Conservation (phyloP, 2,797 vertebrate species). For the Coranthus polyacanthus region DNA sequence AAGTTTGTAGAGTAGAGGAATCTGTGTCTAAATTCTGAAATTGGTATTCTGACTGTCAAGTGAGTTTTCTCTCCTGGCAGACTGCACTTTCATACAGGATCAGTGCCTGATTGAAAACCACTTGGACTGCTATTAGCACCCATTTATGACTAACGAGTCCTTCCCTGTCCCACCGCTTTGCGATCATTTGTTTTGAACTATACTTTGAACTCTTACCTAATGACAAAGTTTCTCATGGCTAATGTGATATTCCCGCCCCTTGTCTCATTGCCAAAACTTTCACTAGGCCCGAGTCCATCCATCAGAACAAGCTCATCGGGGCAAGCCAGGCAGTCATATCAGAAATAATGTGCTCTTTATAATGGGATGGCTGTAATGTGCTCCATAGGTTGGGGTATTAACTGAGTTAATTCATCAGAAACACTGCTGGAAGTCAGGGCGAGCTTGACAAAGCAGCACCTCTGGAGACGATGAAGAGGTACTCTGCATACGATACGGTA, state of each 20-base stretch:
- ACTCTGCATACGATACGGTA: conserved; percentile 31
- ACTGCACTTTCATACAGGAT: neutral
- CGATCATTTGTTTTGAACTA: conserved; percentile 47
- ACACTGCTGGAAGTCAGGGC: conserved; percentile 25
- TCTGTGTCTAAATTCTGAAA: neutral
- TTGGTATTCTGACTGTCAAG: neutral
- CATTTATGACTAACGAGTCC: conserved; percentile 37
- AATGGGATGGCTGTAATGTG: conserved; percentile 44
- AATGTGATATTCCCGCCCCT: conserved; percentile 11
- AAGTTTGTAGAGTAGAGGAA: neutral
- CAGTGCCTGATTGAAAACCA: conserved; percentile 35
- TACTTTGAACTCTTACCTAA: conserved; percentile 48
- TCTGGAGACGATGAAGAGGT: conserved; percentile 6
- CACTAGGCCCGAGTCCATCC: conserved; percentile 33
- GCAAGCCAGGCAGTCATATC: conserved; percentile 18
- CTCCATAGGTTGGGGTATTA: conserved; percentile 45
- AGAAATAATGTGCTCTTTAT: conserved; percentile 60
- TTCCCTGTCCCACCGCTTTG: conserved; percentile 23
- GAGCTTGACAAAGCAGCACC: conserved; percentile 31
- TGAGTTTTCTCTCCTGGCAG: conserved; percentile 10
- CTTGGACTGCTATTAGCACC: conserved; percentile 43
- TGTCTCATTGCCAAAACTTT: conserved; percentile 48
- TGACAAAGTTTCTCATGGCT: conserved; percentile 44
- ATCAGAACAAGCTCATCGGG: conserved; percentile 48
- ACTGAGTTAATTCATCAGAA: conserved; percentile 63